Evolutionary conservation across 64 coral and sea anemone genomes (phyloP), one percentile per base, ranked within the genome.

Genomic region (Porites australiensis): DNA sequence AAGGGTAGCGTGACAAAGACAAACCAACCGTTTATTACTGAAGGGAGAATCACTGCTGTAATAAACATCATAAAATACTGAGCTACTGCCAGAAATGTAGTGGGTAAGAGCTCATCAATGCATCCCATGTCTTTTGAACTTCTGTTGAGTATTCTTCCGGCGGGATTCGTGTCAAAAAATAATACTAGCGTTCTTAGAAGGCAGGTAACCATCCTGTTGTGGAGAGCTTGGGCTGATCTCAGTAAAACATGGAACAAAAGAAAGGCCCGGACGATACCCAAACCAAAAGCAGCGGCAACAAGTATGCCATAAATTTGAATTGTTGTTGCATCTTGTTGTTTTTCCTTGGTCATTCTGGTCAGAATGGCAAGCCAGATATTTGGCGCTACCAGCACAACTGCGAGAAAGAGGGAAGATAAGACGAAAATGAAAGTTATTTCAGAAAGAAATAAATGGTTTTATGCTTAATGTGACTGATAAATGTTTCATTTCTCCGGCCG

Each of bases 141-240:
- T 43, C 88, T 50, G 14, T 90, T 90, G 8, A 90, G 58, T 75
- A 90, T 90, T 21, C 88, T 52, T 5, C 88, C 88, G 13, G 76
- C 53, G 6, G 88, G 88, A 22, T 90, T 90, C 0, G 74, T 77
- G 54, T 90, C 88, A 53, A 90, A 90, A 59, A 90, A 90, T 47
- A 66, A 27, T 9, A 85, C 79, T 0, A 80, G 80, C 44, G 90
- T 79, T 85, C 22, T 46, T 2, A 92, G 44, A 2, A 92, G 64
- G 5, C 59, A 58, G 49, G 75, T 76, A 22, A 82, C 52, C 90
- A 92, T 92, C 11, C 19, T 8, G n/a, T 72, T 45, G 51, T 92
- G 90, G 6, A 92, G 79, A 53, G 51, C 46, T 8, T 74, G 23
- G 0, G 90, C 82, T 2, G 68, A 64, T 9, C 59, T 85, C 54